phyloP scores from a whole-genome alignment of 2,797 vertebrate species.

The Sarcoramphus papa region DNA sequence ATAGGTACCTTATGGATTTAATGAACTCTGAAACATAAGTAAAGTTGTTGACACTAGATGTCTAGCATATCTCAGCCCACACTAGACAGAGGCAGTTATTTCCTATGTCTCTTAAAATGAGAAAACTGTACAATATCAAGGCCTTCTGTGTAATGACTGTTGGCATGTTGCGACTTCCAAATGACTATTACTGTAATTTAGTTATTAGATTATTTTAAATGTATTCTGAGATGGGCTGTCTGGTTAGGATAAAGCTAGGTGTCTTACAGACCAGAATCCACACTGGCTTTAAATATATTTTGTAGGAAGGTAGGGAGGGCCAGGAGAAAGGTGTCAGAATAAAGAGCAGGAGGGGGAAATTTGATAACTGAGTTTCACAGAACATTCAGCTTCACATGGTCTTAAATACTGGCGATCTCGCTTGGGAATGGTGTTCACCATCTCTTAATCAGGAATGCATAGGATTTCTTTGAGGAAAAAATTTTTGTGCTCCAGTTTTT shows the following conservation, averaged over 20 bases:
- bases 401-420: neutral
- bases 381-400: neutral
- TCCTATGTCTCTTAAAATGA: neutral
- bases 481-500: rapidly evolving
- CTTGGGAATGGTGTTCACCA: neutral
- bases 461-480: neutral
- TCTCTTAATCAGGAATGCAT: neutral
- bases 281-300: neutral
- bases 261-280: neutral
- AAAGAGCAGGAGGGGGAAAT: neutral
- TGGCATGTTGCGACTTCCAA: conserved; percentile 5
- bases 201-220: conserved; percentile 25
- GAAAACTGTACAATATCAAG: neutral
- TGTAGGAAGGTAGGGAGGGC: neutral
- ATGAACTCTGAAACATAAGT: neutral
- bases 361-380: neutral
- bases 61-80: neutral
- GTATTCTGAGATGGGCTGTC: neutral
- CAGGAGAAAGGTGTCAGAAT: neutral
- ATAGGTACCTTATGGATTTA: neutral
- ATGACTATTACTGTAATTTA: neutral
- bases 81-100: neutral
- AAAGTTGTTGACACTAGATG: neutral
- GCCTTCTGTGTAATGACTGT: neutral
- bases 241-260: neutral